These are phyloP conservation scores for Zosterops japonicus DNA, from an alignment of 2,113 vertebrate species.

Conservation along the genomic window DNA sequence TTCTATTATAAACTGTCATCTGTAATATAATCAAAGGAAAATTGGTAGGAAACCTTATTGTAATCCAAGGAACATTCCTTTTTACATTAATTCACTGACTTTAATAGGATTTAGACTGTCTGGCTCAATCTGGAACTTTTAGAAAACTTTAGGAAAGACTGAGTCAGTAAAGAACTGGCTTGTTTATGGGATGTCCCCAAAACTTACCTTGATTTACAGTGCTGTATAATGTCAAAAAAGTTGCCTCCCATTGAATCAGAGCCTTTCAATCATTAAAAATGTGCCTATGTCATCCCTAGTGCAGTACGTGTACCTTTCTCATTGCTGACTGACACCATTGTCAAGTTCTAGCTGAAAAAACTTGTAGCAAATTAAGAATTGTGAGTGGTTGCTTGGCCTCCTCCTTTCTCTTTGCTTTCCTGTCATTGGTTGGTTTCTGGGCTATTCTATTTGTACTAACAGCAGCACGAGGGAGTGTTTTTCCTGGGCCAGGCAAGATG, in stretches of 20 bases:
- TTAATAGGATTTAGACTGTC: slow-evolving; percentile 47
- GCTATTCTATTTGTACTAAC: neutral
- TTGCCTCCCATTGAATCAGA: neutral
- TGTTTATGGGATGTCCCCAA: neutral
- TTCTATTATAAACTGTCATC: slow-evolving; percentile 72
- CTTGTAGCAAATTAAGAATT: neutral
- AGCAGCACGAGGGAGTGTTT: accelerated
- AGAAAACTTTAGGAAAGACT: neutral
- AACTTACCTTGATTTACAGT: neutral
- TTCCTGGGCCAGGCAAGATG: neutral
- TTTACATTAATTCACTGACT: slow-evolving; percentile 46
- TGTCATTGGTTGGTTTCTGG: neutral
- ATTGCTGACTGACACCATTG: neutral
- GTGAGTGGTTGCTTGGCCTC: neutral
- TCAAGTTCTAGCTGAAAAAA: neutral
- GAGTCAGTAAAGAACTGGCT: neutral
- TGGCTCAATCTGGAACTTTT: slow-evolving; percentile 16
- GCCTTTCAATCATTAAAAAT: neutral
- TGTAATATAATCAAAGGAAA: slow-evolving; percentile 72
- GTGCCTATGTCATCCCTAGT: neutral
- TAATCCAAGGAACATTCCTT: slow-evolving; percentile 67
- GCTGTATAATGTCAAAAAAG: neutral
- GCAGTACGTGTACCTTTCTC: neutral
- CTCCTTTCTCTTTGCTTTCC: neutral
- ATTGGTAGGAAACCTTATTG: slow-evolving; percentile 62